phyloP scores from a whole-genome alignment of 2,797 vertebrate species.

The Gouania willdenowi region DNA sequence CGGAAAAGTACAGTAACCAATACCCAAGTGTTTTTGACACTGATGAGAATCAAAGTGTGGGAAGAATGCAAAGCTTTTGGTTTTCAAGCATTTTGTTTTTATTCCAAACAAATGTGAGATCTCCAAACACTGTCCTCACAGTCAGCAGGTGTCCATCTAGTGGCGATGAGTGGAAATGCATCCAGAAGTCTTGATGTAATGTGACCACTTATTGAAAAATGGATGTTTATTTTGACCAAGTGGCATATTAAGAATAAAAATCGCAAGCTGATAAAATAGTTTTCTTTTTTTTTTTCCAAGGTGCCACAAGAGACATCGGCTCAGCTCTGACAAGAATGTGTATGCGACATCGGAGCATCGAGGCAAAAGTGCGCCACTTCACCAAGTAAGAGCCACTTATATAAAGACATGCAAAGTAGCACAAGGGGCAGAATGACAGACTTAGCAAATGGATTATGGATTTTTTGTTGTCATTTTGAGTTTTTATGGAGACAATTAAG shows the following conservation, averaged over 20 bases:
- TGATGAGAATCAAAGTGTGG: slow-evolving; percentile 9
- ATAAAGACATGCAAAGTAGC: too few relatives aligned
- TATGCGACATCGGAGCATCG: slow-evolving; percentile 97
- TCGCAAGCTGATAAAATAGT: not conserved
- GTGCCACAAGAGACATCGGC: slow-evolving; percentile 93
- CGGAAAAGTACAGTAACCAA: slow-evolving; percentile 52
- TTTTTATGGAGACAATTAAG: too few relatives aligned
- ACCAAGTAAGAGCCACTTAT: slow-evolving; percentile 85
- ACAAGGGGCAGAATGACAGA: too few relatives aligned
- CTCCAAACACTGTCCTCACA: not conserved
- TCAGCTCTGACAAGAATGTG: slow-evolving; percentile 97
- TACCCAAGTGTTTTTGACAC: slow-evolving; percentile 23
- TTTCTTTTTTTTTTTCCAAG: slow-evolving; percentile 63
- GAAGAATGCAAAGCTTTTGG: not conserved
- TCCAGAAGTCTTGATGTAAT: not conserved
- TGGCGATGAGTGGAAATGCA: slow-evolving; percentile 22
- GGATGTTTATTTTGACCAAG: not conserved
- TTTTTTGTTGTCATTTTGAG: too few relatives aligned
- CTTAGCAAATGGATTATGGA: too few relatives aligned
- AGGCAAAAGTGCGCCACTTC: slow-evolving; percentile 92
- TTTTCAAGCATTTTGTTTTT: slow-evolving; percentile 9
- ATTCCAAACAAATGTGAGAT: slow-evolving; percentile 31
- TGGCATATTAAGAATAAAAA: slow-evolving; percentile 1
- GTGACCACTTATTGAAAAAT: not conserved
- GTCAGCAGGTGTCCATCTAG: slow-evolving; percentile 9